Evolutionary conservation across 2,888 invertebrate genomes (phyloP).

Genomic region (Molanna angustata): DNA sequence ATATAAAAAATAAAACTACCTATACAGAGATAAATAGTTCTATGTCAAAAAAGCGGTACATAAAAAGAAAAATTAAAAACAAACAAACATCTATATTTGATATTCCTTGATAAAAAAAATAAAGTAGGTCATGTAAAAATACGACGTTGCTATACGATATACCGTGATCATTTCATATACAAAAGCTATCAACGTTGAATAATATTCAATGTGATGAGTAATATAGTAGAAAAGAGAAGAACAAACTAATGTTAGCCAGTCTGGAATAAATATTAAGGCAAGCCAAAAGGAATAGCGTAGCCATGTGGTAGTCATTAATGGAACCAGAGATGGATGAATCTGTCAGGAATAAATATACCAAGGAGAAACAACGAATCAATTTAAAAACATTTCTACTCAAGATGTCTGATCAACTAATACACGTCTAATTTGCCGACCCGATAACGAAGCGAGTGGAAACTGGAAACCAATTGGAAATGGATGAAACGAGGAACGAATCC

Average conservation of each 20-base stretch:
- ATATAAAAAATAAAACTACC: too few relatives aligned
- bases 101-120: too few relatives aligned
- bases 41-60: too few relatives aligned
- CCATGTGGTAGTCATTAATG: slow-evolving; percentile 8
- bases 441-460: not conserved
- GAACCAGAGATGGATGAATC: slow-evolving; percentile 5
- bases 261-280: not conserved
- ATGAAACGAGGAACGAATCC: not conserved
- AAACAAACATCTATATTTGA: too few relatives aligned
- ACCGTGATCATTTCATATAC: too few relatives aligned
- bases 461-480: not conserved
- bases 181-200: too few relatives aligned
- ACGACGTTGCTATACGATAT: too few relatives aligned
- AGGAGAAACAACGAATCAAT: not conserved
- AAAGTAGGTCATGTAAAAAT: too few relatives aligned
- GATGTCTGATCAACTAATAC: not conserved
- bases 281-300: not conserved
- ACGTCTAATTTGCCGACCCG: not conserved
- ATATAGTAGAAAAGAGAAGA: not conserved
- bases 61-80: too few relatives aligned
- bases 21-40: too few relatives aligned
- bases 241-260: slow-evolving; percentile 3
- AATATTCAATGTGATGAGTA: not conserved
- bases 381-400: not conserved
- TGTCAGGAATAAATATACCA: not conserved